Conservation (phyloP, 2,113 vertebrate genomes). For the Neogobius melanostomus region DNA sequence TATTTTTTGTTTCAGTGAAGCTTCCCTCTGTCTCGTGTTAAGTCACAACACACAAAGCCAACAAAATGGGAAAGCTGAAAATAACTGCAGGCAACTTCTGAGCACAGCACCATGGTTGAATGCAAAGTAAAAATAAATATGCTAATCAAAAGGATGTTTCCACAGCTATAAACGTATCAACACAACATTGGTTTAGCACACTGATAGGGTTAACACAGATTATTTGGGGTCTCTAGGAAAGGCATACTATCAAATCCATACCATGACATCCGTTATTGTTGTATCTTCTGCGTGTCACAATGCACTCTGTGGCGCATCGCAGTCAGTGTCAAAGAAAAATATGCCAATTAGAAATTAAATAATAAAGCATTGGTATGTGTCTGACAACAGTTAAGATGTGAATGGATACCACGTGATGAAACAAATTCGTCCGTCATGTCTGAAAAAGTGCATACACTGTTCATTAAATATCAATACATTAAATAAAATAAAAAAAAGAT, state of each 20-base stretch:
- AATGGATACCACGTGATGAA: slow-evolving; percentile 57
- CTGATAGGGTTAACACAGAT: slow-evolving; percentile 63
- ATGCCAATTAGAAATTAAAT: slow-evolving; percentile 41
- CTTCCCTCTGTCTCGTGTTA: slow-evolving; percentile 66
- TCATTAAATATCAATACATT: slow-evolving; percentile 90
- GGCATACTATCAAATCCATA: slow-evolving; percentile 55
- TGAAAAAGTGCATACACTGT: slow-evolving; percentile 93
- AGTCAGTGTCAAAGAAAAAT: slow-evolving; percentile 57
- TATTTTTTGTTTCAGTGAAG: slow-evolving; percentile 43
- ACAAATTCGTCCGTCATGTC: slow-evolving; percentile 68
- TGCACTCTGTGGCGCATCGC: slow-evolving; percentile 63
- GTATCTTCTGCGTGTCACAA: slow-evolving; percentile 59
- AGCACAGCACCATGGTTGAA: slow-evolving; percentile 78
- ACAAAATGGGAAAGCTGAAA: slow-evolving; percentile 49
- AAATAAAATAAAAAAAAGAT: slow-evolving; percentile 82
- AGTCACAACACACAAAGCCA: slow-evolving; percentile 63
- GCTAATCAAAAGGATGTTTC: slow-evolving; percentile 62
- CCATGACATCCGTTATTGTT: slow-evolving; percentile 55
- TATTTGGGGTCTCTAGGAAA: slow-evolving; percentile 64
- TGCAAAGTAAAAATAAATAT: slow-evolving; percentile 66
- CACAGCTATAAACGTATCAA: slow-evolving; percentile 58
- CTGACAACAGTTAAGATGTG: slow-evolving; percentile 57
- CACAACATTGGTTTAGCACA: slow-evolving; percentile 62
- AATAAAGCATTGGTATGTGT: slow-evolving; percentile 57
- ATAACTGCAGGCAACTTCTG: slow-evolving; percentile 65